phyloP scores from a whole-genome alignment of 1,140 invertebrate species.

The Caenorhabditis briggsae region DNA sequence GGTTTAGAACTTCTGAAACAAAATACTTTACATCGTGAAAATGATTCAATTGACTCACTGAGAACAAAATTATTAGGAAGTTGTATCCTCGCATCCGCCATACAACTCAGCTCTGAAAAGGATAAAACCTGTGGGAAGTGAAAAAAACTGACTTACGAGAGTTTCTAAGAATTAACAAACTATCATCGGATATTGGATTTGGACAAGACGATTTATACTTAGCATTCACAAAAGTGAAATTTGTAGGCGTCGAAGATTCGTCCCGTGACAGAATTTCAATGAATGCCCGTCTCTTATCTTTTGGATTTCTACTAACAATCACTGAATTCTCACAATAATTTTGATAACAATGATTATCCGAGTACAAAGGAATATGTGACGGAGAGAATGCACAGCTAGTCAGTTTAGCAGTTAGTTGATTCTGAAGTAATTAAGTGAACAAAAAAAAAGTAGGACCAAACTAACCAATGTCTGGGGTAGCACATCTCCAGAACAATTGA shows the following conservation, averaged over 20 bases:
- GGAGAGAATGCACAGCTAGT: conserved; percentile 26
- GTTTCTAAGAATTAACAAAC: neutral
- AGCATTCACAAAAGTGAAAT: conserved; percentile 38
- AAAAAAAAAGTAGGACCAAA: neutral
- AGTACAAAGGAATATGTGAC: conserved; percentile 17
- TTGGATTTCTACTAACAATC: neutral
- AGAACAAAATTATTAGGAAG: neutral
- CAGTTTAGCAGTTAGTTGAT: conserved; percentile 25
- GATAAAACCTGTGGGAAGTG: neutral
- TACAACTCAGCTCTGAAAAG: conserved; percentile 7
- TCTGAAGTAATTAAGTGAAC: neutral
- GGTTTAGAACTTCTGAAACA: conserved; percentile 31
- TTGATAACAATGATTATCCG: conserved; percentile 36
- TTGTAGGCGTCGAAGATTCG: neutral
- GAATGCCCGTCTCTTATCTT: neutral
- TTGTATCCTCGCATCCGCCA: neutral
- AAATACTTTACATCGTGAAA: neutral
- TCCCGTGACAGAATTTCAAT: conserved; percentile 29
- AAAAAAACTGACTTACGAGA: neutral
- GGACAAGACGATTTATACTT: conserved; percentile 17
- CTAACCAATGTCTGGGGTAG: neutral
- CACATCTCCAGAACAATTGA: conserved; percentile 28
- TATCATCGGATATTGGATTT: neutral
- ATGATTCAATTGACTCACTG: neutral
- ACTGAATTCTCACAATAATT: conserved; percentile 29